Percentiles rank a stretch among this genome's conserved stretches.
These are phyloP conservation scores for Cerastoderma edule DNA, from an alignment of 2,888 invertebrate genomes.

Conservation along the genomic window DNA sequence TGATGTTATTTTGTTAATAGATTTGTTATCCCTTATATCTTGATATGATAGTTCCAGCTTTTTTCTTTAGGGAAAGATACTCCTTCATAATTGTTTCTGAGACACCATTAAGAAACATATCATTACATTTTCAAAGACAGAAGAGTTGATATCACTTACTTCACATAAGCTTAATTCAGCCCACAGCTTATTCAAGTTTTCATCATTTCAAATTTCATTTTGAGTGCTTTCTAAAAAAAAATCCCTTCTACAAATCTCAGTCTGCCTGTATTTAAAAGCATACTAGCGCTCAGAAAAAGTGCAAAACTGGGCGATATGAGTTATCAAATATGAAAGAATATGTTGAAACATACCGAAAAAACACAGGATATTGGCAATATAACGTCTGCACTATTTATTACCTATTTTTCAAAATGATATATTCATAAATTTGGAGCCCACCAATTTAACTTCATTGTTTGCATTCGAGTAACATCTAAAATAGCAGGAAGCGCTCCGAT, in stretches of 20 bases:
- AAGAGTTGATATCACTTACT: constrained; percentile 1
- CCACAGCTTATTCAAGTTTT: constrained; percentile 26
- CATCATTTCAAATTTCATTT: constrained; percentile 19
- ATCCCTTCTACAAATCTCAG: constrained; percentile 12
- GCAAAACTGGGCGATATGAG: no score
- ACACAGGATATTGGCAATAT: no score
- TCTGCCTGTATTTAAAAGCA: constrained; percentile 9
- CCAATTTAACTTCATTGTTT: no score
- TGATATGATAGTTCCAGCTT: constrained; percentile 23
- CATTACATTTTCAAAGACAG: constrained; percentile 26
- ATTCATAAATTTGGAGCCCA: no score
- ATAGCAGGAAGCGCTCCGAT: no score
- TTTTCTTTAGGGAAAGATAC: constrained; percentile 28
- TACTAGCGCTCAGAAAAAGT: no score
- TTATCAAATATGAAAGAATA: no score
- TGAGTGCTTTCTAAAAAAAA: constrained; percentile 35
- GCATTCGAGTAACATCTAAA: no score
- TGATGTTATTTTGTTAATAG: constrained; percentile 25
- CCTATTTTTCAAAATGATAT: no score
- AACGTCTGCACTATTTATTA: no score
- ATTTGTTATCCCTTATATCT: constrained; percentile 30
- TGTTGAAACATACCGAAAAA: no score
- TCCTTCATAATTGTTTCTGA: constrained; percentile 46
- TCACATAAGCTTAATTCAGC: constrained; percentile 15
- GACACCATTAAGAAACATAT: constrained; percentile 36